Base-by-base conservation (phyloP, 2,797 vertebrate genomes). In the Holocentrus rufus region DNA sequence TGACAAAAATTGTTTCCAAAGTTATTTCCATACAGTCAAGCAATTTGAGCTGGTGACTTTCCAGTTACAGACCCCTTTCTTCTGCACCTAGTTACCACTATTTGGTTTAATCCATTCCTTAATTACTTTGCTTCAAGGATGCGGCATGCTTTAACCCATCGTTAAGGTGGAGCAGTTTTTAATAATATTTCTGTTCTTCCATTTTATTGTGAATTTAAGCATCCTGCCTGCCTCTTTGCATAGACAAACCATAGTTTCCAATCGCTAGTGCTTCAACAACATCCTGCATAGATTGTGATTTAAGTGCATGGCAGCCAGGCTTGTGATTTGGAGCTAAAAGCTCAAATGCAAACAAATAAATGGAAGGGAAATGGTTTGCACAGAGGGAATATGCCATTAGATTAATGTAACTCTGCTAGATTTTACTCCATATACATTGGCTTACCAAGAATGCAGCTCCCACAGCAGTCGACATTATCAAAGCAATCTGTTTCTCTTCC, bases 401-500 rank as follows among this genome's bases (percentile, higher is more conserved):
- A 92, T 93, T 80, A 86, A 67, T 87, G 89, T 85, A 90, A 85
- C 80, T 85, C 84, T 89, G 82, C 70, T 59, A 34, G 82, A 87
- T 90, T 91, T 91, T 88, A 82, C 86, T 91, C 69, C 15, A 49
- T 65, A 72, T 74, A 68, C 83, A 87, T 82, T 88, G 81, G 75
- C 81, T 88, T 83, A 89, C 79, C 60, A 88, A 87, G 82, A 91
- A 90, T 89, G 77, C 85, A 86, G 74, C 85, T 76, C 64, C 88
- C 84, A 83, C 90, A 89, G 91, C 92, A 87, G 84, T 92, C 82
- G 90, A 62, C 79, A 91, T 93, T 92, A 92, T 89, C 74, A 57
- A 82, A 79, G 87, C 88, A 89, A 90, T 93, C 82, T 82, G 71
- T 92, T 85, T 87, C 31, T 62, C 72, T 72, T 82, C 61, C 22